A percentile compares a stretch with the other conserved stretches of the same genome.
Conservation (phyloP, 2,797 vertebrate species). For the Megalops cyprinoides region DNA sequence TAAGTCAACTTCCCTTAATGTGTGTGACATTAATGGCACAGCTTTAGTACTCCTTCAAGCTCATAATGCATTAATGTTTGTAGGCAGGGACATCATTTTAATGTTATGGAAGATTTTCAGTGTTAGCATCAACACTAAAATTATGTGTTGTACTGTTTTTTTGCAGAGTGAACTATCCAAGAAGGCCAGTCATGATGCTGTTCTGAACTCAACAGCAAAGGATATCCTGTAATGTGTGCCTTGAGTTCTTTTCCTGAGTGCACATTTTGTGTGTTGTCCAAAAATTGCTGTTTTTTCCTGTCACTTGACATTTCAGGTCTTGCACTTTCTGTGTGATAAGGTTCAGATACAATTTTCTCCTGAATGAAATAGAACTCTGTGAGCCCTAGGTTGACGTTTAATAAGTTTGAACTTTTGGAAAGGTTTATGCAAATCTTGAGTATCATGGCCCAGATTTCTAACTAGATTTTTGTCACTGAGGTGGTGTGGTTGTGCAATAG, state of each 20-base stretch:
- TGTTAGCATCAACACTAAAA: background rate
- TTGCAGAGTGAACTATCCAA: conserved; percentile 53
- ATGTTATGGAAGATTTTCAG: background rate
- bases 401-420: background rate
- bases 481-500: background rate
- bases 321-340: background rate
- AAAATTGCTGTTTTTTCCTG: background rate
- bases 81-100: too few species aligned
- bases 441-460: too few species aligned
- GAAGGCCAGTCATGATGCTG: conserved; percentile 44
- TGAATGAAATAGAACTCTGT: conserved; percentile 10
- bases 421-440: too few species aligned
- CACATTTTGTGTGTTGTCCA: background rate
- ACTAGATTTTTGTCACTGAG: too few species aligned
- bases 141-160: conserved; percentile 15
- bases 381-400: too few species aligned
- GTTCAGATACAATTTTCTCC: background rate
- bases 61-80: too few species aligned
- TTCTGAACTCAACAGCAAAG: conserved; percentile 59
- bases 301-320: background rate
- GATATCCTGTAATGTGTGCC: conserved; percentile 42
- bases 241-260: conserved; percentile 10
- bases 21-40: too few species aligned
- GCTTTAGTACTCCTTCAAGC: too few species aligned
- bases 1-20: too few species aligned